These are phyloP conservation scores for Mus minutoides DNA, from an alignment of 2,797 vertebrate species.

Conservation along the genomic window DNA sequence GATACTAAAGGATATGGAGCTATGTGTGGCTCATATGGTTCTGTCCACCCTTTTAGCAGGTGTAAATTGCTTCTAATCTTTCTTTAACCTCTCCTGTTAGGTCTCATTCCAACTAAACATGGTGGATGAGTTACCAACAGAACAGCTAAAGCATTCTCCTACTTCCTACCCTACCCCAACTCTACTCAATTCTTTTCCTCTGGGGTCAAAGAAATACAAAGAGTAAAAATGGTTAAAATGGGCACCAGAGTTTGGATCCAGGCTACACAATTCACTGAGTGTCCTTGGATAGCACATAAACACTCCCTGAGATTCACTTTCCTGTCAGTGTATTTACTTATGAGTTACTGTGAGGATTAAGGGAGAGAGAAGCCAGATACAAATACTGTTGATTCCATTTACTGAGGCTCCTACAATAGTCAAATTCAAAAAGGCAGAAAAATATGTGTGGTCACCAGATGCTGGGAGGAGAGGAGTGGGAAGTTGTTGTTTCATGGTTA, in stretches of 20 bases:
- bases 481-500: not conserved
- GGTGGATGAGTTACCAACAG: not conserved
- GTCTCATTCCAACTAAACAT: not conserved
- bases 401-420: not conserved
- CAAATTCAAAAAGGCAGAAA: not conserved
- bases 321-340: not conserved
- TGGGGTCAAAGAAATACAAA: not conserved
- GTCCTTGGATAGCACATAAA: not conserved
- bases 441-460: not conserved
- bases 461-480: not conserved
- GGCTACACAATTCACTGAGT: not conserved
- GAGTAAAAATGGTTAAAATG: conserved; percentile 6
- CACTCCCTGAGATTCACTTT: not conserved
- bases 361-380: not conserved
- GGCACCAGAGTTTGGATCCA: not conserved
- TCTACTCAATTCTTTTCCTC: not conserved
- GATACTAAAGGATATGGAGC: not conserved
- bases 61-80: not conserved
- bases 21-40: not conserved
- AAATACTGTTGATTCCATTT: not conserved
- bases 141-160: not conserved
- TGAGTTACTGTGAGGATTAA: conserved; percentile 30
- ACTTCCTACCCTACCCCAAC: not conserved
- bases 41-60: not conserved
- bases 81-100: not conserved